Base-by-base conservation (phyloP, 2,888 invertebrate genomes). In the Cerastis leucographa region DNA sequence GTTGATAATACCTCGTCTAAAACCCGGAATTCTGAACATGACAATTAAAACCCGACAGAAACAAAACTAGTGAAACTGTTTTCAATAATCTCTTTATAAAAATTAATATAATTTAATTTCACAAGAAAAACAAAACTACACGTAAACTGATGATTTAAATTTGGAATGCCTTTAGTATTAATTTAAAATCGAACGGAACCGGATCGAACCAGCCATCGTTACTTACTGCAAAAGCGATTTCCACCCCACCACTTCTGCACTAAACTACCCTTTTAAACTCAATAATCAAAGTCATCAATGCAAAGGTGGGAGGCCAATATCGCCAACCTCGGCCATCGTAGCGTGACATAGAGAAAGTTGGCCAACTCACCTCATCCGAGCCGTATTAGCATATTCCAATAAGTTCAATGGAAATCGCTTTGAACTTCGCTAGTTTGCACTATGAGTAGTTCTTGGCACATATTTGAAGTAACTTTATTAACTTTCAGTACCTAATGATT, bases 351-450 rank as follows among this genome's bases (percentile, higher is more conserved):
- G 66, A 62, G 29, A 78, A 83, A 89, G 85, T 89, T 84, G 71
- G 73, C 72, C 35, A 88, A 86, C 78, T 87, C 83, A 71, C 68
- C 80, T 87, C 84, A 84, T 85, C 77, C 78, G 71, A n/a, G 19
- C 71, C 51, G 64, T 68, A 88, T 89, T 88, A 87, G 72, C 89
- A 89, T 89, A 85, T 83, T 88, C 82, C 83, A 80, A 89, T 89
- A 86, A 86, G 79, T 72, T 75, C 72, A 56, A 75, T 72, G 79
- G 46, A 17, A 64, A 75, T 46, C 75, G 70, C 81, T 85, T 78
- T 77, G 71, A 81, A 79, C 76, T 71, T 54, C 4, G 35, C 56
- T n/a, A 72, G 74, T 74, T 70, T 59, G 22, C 42, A 2, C 65
- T 73, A 69, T 67, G 64, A 74, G 76, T 77, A 81, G 80, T 75